Evolutionary conservation across 1,140 invertebrate species (phyloP), one percentile per base, ranked within the genome.

Genomic region (Drosophila watanabei): DNA sequence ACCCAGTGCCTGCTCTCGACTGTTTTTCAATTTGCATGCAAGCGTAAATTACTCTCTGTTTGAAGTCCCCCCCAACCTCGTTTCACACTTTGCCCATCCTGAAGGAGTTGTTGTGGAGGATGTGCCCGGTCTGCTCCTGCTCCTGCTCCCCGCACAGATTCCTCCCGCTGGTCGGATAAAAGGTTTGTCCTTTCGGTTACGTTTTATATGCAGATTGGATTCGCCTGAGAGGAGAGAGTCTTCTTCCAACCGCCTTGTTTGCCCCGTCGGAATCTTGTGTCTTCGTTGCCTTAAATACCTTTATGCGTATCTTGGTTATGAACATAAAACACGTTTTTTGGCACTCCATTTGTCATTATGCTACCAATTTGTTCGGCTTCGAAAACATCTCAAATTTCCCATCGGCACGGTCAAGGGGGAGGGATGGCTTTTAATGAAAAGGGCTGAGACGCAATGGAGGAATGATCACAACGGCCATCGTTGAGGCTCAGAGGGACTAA

Each of bases 21-120:
- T 90, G 82, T 70, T 90, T 89, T 89, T 89, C 85, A 89, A 89
- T 89, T 89, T 89, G 85, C 85, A 90, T 85, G 82, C 82, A 85
- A 81, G 85, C 86, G 81, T 69, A 85, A 90, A 89, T 90, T 89
- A 81, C 75, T 71, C 70, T 66, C 64, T 24, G 72, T 56, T 76
- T 45, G 75, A 61, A 41, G 54, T 51, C 32, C 37, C 28, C 28
- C 56, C 58, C 65, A n/a, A 10, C 48, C 24, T 5, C 28, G 24
- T 49, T 24, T 24, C 51, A 32, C 37, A 49, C 37, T 30, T 54
- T 54, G 51, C 35, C 11, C 52, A 14, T 30, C 41, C 68, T 43
- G 33, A 16, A 45, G 54, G 33, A 35, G 39, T 56, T 54, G 32
- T 9, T 54, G 32, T 9, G 60, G 54, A 68, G 20, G 45, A 24